Evolutionary conservation across 1,140 invertebrate genomes (phyloP).

Genomic region (Drosophila murphyi): DNA sequence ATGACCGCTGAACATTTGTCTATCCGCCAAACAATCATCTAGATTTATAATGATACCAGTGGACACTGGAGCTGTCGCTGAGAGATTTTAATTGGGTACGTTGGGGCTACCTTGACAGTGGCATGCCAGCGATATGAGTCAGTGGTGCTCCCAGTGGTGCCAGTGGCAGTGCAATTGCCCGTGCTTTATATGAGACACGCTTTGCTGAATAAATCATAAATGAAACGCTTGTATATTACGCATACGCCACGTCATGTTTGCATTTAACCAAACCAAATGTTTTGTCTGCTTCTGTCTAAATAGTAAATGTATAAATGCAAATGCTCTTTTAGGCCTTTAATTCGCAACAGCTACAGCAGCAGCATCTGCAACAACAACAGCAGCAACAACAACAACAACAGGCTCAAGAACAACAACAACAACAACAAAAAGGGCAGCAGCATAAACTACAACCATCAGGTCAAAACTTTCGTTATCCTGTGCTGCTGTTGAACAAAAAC

Average conservation of each 20-base stretch:
- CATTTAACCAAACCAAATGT: slow-evolving; percentile 10
- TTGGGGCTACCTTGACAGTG: slow-evolving; percentile 35
- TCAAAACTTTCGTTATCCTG: slow-evolving; percentile 81
- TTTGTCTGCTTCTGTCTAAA: slow-evolving; percentile 9
- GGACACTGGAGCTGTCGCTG: slow-evolving; percentile 12
- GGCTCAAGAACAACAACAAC: slow-evolving; percentile 36
- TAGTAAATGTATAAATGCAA: slow-evolving; percentile 48
- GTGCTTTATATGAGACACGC: neutral
- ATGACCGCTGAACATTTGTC: slow-evolving; percentile 10
- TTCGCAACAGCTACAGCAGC: slow-evolving; percentile 54
- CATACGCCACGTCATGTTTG: slow-evolving; percentile 41
- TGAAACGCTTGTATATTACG: slow-evolving; percentile 38
- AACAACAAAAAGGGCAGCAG: slow-evolving; percentile 27
- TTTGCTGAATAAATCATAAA: slow-evolving; percentile 3
- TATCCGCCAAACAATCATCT: slow-evolving; percentile 23
- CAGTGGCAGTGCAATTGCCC: neutral
- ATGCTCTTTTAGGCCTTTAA: slow-evolving; percentile 77
- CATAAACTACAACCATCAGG: slow-evolving; percentile 50
- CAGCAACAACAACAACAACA: slow-evolving; percentile 52
- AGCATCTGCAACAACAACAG: slow-evolving; percentile 35
- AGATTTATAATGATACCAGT: slow-evolving; percentile 29
- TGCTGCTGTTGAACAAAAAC: slow-evolving; percentile 80
- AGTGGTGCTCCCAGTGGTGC: slow-evolving; percentile 1
- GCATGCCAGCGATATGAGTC: slow-evolving; percentile 23
- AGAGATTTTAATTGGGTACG: slow-evolving; percentile 27